Evolutionary conservation across 2,888 invertebrate genomes (phyloP).

Genomic region (Drosophila mercatorum): DNA sequence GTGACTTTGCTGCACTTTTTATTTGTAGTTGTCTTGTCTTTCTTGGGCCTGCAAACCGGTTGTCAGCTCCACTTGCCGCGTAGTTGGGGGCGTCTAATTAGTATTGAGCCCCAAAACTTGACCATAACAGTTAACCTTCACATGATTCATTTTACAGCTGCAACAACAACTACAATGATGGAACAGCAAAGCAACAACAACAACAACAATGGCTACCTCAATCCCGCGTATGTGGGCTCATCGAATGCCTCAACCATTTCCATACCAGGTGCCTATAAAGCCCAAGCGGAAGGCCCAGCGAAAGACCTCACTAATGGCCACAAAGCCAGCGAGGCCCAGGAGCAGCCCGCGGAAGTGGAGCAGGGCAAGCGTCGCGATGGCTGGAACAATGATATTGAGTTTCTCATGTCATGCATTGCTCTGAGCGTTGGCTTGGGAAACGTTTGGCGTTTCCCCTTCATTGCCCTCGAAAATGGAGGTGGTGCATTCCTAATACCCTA

Average conservation of each 20-base stretch:
- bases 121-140: constrained; percentile 67
- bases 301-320: constrained; percentile 29
- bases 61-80: neutral
- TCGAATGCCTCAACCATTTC: constrained; percentile 69
- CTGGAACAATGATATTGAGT: constrained; percentile 88
- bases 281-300: constrained; percentile 31
- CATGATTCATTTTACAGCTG: constrained; percentile 54
- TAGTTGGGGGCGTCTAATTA: constrained; percentile 37
- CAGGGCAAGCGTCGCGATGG: constrained; percentile 77
- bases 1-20: constrained; percentile 51
- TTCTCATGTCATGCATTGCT: constrained; percentile 87
- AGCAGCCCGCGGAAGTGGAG: constrained; percentile 16
- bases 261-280: constrained; percentile 67
- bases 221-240: constrained; percentile 72
- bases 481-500: constrained; percentile 89
- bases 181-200: constrained; percentile 18
- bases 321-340: constrained; percentile 15
- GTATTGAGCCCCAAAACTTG: constrained; percentile 61
- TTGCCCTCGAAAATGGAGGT: constrained; percentile 88
- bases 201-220: constrained; percentile 64
- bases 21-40: constrained; percentile 7
- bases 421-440: constrained; percentile 89
- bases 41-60: constrained; percentile 27
- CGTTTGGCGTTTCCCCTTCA: constrained; percentile 89
- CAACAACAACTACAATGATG: constrained; percentile 47